Conservation (phyloP, 2,888 invertebrate genomes). For the Lasioglossum morio region DNA sequence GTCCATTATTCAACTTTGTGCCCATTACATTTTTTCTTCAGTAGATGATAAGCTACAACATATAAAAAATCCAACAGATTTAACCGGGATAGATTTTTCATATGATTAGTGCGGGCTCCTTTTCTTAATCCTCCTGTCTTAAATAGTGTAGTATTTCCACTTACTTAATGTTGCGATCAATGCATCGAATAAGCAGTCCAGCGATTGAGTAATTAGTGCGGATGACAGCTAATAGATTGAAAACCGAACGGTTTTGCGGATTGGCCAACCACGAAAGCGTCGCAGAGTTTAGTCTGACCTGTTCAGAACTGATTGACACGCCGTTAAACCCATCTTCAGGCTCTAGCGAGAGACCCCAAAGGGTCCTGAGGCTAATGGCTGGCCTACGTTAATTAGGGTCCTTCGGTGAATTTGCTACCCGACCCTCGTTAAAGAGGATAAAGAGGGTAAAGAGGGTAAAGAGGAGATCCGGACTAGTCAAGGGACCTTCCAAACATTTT, state of each 20-base stretch:
- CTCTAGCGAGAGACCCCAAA: background rate
- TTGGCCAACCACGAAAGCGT: background rate
- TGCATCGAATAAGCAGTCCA: background rate
- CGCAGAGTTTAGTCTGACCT: background rate
- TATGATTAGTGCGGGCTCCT: too few relatives aligned
- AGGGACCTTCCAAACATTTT: constrained; percentile 6
- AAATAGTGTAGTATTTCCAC: background rate
- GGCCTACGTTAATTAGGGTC: constrained; percentile 4
- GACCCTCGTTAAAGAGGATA: background rate
- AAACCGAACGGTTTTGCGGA: background rate
- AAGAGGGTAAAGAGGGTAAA: background rate
- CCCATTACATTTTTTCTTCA: too few relatives aligned
- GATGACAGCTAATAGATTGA: background rate
- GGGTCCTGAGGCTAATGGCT: background rate
- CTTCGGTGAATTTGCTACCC: background rate
- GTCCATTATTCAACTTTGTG: too few relatives aligned
- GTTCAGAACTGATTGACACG: background rate
- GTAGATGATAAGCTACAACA: too few relatives aligned
- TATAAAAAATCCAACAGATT: too few relatives aligned
- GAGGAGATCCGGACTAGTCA: background rate
- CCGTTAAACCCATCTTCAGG: background rate
- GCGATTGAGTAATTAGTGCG: background rate
- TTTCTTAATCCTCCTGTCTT: too few relatives aligned
- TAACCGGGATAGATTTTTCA: too few relatives aligned
- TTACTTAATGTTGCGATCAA: background rate